A percentile compares a stretch with the other conserved stretches of the same genome.
These are phyloP conservation scores for Hydraecia micacea DNA, from an alignment of 2,888 invertebrate species.

Conservation along the genomic window DNA sequence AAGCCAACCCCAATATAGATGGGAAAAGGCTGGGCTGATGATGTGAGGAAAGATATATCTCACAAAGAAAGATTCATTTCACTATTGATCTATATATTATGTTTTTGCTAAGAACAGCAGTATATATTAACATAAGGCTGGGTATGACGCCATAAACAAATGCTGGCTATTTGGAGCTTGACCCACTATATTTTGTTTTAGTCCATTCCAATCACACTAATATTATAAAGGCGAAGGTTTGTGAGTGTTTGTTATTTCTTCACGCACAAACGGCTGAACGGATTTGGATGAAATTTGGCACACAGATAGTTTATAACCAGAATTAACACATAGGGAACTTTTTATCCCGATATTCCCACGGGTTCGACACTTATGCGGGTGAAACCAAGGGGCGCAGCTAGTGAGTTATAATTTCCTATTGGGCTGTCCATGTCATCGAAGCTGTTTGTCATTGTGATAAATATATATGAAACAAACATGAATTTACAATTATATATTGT, in stretches of 20 bases:
- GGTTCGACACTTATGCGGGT: too few species aligned
- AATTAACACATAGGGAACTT: too few species aligned
- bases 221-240: too few species aligned
- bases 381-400: too few species aligned
- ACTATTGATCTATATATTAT: slow-evolving; percentile 5
- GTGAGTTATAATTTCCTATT: not conserved
- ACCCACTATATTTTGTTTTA: slow-evolving; percentile 22
- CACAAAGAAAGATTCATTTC: not conserved
- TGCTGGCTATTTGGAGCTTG: slow-evolving; percentile 23
- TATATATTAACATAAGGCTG: slow-evolving; percentile 14
- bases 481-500: not conserved
- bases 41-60: not conserved
- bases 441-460: not conserved
- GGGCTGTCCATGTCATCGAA: not conserved
- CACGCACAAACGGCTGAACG: too few species aligned
- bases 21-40: too few species aligned
- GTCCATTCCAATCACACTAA: slow-evolving; percentile 6
- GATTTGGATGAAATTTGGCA: too few species aligned
- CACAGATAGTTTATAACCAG: too few species aligned
- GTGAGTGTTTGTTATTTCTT: too few species aligned
- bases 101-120: not conserved
- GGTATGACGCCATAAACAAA: slow-evolving; percentile 9
- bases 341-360: too few species aligned
- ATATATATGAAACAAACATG: not conserved
- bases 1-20: too few species aligned